Conservation (phyloP, 2,113 vertebrate species). For the Crotalus tigris region DNA sequence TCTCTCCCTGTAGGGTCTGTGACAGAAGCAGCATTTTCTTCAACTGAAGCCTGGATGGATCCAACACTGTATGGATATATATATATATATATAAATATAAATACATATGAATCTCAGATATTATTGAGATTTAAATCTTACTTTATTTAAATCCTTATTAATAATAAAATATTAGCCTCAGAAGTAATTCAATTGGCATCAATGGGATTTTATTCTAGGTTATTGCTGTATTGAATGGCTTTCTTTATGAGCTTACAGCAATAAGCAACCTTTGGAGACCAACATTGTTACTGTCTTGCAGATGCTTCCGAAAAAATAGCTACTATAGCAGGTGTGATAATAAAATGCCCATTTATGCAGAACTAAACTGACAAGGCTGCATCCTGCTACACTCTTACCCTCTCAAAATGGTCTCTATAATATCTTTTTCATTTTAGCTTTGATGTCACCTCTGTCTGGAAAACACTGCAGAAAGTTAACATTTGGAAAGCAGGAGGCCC, state of each 20-base stretch:
- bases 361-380: neutral
- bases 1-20: constrained; percentile 30
- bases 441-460: too few relatives aligned
- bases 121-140: constrained; percentile 27
- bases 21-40: constrained; percentile 33
- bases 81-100: too few relatives aligned
- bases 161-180: neutral
- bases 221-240: neutral
- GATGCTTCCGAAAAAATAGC: neutral
- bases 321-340: neutral
- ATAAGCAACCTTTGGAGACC: neutral
- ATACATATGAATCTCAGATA: neutral
- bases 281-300: neutral
- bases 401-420: neutral
- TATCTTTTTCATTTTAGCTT: neutral
- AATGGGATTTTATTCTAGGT: neutral
- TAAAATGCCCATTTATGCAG: neutral
- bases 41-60: constrained; percentile 44
- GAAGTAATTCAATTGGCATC: neutral
- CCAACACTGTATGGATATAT: constrained; percentile 41
- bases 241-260: neutral
- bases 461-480: too few relatives aligned
- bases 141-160: neutral
- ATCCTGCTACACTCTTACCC: neutral
- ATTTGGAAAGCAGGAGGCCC: too few relatives aligned